Evolutionary conservation across 1,140 invertebrate genomes (phyloP).

Genomic region (Drosophila azteca): DNA sequence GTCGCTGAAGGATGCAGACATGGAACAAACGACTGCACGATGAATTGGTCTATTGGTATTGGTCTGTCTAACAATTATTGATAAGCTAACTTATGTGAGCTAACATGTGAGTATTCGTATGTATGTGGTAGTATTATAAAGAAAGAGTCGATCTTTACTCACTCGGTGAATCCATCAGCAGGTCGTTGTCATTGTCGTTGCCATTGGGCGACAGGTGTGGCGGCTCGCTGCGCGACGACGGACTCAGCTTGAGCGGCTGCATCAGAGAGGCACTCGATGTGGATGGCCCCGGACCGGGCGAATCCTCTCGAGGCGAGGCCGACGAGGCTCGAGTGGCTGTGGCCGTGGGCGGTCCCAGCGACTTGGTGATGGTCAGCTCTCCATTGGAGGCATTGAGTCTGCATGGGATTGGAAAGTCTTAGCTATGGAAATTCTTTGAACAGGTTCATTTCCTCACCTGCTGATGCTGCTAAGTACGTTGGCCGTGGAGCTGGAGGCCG

Average conservation of each 20-base stretch:
- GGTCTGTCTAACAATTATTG: slow-evolving; percentile 31
- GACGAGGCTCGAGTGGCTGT: slow-evolving; percentile 85
- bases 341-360: slow-evolving; percentile 86
- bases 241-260: slow-evolving; percentile 77
- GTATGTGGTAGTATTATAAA: background rate
- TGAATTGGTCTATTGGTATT: background rate
- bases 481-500: slow-evolving; percentile 59
- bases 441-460: slow-evolving; percentile 45
- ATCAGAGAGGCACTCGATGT: slow-evolving; percentile 58
- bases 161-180: slow-evolving; percentile 92
- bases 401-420: background rate
- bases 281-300: slow-evolving; percentile 74
- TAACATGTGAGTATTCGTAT: background rate
- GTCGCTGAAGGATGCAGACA: slow-evolving; percentile 23
- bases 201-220: slow-evolving; percentile 84
- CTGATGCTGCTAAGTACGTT: slow-evolving; percentile 85
- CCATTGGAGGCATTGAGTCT: slow-evolving; percentile 90
- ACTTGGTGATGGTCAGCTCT: slow-evolving; percentile 91
- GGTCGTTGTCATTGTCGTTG: slow-evolving; percentile 87
- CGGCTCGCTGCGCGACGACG: slow-evolving; percentile 65
- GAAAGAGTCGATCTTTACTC: slow-evolving; percentile 85
- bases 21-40: background rate
- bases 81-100: slow-evolving; percentile 51
- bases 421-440: background rate
- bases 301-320: slow-evolving; percentile 84